These are phyloP conservation scores for Corbicula japonica DNA, from an alignment of 2,888 invertebrate species.

Conservation along the genomic window DNA sequence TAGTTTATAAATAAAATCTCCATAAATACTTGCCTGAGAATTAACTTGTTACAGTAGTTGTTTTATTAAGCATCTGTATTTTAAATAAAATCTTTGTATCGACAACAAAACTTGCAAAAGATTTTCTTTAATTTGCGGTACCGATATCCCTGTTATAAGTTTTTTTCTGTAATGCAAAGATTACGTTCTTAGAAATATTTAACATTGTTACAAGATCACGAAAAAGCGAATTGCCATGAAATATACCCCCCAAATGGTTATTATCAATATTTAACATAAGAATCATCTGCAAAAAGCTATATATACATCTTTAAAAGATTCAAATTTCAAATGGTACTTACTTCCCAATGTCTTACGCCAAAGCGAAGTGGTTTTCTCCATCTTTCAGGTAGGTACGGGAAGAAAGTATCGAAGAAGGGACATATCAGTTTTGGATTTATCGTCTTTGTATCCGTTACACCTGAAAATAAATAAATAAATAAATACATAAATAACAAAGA, in stretches of 20 bases:
- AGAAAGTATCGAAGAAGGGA: conserved; percentile 72
- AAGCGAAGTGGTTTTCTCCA: conserved; percentile 61
- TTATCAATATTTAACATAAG: background rate
- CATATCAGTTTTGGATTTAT: conserved; percentile 73
- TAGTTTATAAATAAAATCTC: no score
- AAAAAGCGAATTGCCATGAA: background rate
- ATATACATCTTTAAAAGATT: no score
- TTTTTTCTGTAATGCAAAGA: no score
- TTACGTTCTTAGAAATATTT: no score
- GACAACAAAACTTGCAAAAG: no score
- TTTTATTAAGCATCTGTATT: no score
- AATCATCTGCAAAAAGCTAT: background rate
- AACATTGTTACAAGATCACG: no score
- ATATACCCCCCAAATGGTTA: background rate
- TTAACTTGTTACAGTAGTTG: no score
- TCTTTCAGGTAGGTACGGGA: conserved; percentile 69
- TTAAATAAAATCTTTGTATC: no score
- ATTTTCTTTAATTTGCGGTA: no score
- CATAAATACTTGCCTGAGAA: no score
- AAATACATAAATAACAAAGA: background rate
- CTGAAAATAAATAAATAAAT: conserved; percentile 46
- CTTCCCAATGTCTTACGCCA: conserved; percentile 70
- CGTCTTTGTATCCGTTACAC: conserved; percentile 62
- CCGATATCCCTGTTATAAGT: no score
- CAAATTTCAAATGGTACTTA: conserved; percentile 13